Evolutionary conservation across 2,113 vertebrate genomes (phyloP).

Genomic region (Tupaia chinensis): DNA sequence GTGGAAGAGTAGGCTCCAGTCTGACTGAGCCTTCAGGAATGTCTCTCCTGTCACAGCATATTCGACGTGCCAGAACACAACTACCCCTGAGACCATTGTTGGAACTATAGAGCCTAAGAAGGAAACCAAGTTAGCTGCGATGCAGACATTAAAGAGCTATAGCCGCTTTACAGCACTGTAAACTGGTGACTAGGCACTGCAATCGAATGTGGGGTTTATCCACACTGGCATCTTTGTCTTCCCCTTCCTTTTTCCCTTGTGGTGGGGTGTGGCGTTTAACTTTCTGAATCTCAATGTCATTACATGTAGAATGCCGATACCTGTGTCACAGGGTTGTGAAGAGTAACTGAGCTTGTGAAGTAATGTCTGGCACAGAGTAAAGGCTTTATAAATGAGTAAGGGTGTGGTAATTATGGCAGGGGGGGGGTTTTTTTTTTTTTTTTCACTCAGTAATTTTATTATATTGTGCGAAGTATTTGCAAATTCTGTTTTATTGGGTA

Average conservation of each 20-base stretch:
- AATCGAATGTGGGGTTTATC: background rate
- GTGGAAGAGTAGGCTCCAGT: background rate
- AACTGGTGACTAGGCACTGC: background rate
- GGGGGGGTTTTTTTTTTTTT: background rate
- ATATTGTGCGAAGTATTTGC: slow-evolving; percentile 46
- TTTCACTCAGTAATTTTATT: background rate
- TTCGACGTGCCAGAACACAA: background rate
- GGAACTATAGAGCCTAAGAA: background rate
- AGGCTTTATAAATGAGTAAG: background rate
- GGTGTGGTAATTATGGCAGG: background rate
- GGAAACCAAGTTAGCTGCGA: background rate
- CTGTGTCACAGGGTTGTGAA: background rate
- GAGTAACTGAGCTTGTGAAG: background rate
- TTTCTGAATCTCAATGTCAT: background rate
- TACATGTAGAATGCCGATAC: background rate
- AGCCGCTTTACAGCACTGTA: background rate
- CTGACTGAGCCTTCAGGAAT: background rate
- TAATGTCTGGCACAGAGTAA: slow-evolving; percentile 4
- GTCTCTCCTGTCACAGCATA: background rate
- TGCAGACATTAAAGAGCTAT: background rate
- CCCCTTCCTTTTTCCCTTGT: background rate
- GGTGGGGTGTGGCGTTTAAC: background rate
- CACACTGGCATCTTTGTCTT: background rate
- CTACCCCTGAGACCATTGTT: background rate
- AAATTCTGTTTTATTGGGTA: slow-evolving; percentile 25